Percentiles rank a stretch among this genome's conserved stretches.
Evolutionary conservation across 2,797 vertebrate genomes (phyloP).

Genomic region (Siniperca obscura): DNA sequence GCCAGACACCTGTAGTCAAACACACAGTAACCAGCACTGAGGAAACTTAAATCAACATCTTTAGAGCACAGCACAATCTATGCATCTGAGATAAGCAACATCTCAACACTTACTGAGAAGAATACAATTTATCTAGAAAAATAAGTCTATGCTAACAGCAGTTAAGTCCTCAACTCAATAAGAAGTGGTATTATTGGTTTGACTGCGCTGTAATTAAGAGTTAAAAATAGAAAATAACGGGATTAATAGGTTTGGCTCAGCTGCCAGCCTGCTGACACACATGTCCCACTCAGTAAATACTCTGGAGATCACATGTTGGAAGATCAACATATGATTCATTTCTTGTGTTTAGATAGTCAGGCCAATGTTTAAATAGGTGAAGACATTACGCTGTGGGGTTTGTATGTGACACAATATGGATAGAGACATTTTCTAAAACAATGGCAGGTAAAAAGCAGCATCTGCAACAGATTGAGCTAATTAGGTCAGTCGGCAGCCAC

Average conservation of each 20-base stretch:
- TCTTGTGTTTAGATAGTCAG: constrained; percentile 46
- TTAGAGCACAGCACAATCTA: constrained; percentile 14
- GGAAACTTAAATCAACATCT: constrained; percentile 1
- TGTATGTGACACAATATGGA: constrained; percentile 10
- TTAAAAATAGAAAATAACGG: constrained; percentile 76
- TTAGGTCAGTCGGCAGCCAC: constrained; percentile 48
- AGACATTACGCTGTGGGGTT: constrained; percentile 30
- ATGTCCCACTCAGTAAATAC: constrained; percentile 58
- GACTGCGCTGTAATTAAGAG: constrained; percentile 66
- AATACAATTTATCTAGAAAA: constrained; percentile 49
- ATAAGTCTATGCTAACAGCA: constrained; percentile 39
- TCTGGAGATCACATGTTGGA: constrained; percentile 55
- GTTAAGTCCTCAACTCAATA: constrained; percentile 44
- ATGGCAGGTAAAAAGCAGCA: constrained; percentile 54
- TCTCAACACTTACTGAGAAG: constrained; percentile 11
- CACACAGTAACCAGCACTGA: constrained; percentile 30
- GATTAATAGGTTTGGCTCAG: constrained; percentile 75
- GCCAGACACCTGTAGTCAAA: constrained; percentile 82
- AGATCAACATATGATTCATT: constrained; percentile 58
- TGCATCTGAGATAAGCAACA: constrained; percentile 9
- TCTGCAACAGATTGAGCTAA: constrained; percentile 57
- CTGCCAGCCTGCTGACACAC: constrained; percentile 66
- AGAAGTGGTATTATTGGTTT: constrained; percentile 61
- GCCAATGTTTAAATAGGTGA: constrained; percentile 47
- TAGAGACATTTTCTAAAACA: constrained; percentile 35